These are phyloP conservation scores for Brassicogethes aeneus DNA, from an alignment of 2,888 invertebrate species.

Conservation along the genomic window DNA sequence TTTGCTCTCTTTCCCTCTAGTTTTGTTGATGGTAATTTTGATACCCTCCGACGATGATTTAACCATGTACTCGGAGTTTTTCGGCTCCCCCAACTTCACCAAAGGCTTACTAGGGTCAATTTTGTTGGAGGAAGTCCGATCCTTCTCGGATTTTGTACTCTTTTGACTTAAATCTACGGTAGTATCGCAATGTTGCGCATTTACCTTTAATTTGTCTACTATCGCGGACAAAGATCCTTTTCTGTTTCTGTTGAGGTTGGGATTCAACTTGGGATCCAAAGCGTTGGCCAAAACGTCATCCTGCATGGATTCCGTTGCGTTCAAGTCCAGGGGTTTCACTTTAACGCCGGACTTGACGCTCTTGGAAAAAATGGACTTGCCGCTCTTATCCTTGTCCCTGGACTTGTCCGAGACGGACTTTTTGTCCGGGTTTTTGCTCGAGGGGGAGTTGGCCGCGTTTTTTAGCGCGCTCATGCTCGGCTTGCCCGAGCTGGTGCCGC, in stretches of 20 bases:
- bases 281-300: too few species aligned
- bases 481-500: conserved; percentile 58
- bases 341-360: conserved; percentile 39
- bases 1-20: conserved; percentile 63
- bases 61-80: conserved; percentile 81
- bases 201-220: conserved; percentile 71
- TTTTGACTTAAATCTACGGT: conserved; percentile 44
- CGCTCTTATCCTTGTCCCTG: conserved; percentile 28
- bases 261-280: conserved; percentile 47
- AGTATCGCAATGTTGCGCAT: conserved; percentile 60
- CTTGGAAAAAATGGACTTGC: conserved; percentile 20
- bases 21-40: conserved; percentile 87
- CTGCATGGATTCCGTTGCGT: conserved; percentile 17
- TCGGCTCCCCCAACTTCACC: conserved; percentile 43
- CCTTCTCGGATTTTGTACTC: conserved; percentile 32
- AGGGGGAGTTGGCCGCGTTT: conserved; percentile 66
- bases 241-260: conserved; percentile 55
- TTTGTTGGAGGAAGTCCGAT: conserved; percentile 21
- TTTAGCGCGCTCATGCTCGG: conserved; percentile 84
- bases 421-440: conserved; percentile 52
- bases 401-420: conserved; percentile 40
- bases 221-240: conserved; percentile 76
- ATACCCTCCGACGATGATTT: conserved; percentile 84
- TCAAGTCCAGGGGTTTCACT: conserved; percentile 57
- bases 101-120: conserved; percentile 29